A percentile compares a stretch with the other conserved stretches of the same genome.
Evolutionary conservation across 2,888 invertebrate genomes (phyloP).

Genomic region (Amiota minor): DNA sequence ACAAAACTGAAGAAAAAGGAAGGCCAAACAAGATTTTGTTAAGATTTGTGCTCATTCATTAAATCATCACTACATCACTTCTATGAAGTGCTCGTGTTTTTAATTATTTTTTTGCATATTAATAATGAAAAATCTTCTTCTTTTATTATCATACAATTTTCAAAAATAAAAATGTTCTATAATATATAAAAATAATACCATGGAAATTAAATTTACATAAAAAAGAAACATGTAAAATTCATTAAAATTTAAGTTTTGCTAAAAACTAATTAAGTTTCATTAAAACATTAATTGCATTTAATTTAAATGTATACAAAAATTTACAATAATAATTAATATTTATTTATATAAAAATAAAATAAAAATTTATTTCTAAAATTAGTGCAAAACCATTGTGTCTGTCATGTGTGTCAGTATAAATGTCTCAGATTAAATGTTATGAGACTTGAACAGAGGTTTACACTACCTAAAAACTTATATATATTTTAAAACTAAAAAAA

Average conservation of each 20-base stretch:
- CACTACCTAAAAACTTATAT: neutral
- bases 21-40: neutral
- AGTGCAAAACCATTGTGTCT: constrained; percentile 1
- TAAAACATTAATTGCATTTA: constrained; percentile 23
- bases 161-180: neutral
- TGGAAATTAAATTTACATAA: neutral
- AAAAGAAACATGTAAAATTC: neutral
- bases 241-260: constrained; percentile 31
- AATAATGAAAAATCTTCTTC: too few species aligned
- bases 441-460: too few species aligned
- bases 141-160: too few species aligned
- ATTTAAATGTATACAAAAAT: too few species aligned
- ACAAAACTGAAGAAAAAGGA: neutral
- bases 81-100: neutral
- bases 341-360: constrained; percentile 1
- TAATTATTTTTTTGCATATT: too few species aligned
- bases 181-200: constrained; percentile 1
- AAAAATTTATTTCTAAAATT: constrained; percentile 15
- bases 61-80: neutral
- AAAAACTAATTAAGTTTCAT: constrained; percentile 32
- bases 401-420: too few species aligned
- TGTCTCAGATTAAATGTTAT: too few species aligned
- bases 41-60: neutral
- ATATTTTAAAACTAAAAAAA: constrained; percentile 1
- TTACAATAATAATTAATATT: too few species aligned